Evolutionary conservation across 2,888 invertebrate genomes (phyloP), one percentile per base, ranked within the genome.

Genomic region (Laspeyria flexula): DNA sequence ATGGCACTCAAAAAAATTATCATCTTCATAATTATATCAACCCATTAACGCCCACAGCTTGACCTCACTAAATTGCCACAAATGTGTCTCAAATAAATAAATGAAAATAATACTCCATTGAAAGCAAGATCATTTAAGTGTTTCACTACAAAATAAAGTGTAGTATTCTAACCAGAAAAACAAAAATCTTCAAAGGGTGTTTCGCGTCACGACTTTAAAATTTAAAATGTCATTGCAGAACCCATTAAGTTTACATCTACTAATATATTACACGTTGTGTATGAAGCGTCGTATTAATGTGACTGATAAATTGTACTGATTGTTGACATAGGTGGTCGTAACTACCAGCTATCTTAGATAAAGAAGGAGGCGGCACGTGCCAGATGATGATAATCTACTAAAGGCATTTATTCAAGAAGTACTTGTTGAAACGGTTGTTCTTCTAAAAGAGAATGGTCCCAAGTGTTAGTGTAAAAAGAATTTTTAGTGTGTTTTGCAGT

Each of bases 231-330:
- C 57, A 51, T 63, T 23, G 47, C 41, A 60, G 37, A 49, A 50
- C 60, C 54, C 47, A 48, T 64, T 59, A 46, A 21, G 52, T 23
- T 35, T 13, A 54, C 50, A 64, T 63, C 58, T 60, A 53, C 58
- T 60, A 55, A 60, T 48, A 62, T 53, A 55, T 59, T 56, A 57
- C 46, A 54, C 47, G 55, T 47, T 44, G 39, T 47, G 29, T 62
- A 59, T 58, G 60, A 51, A 29, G 33, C 34, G 16, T 56, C 39
- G 41, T 71, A 62, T 51, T 66, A 81, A 78, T 77, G 77, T 72
- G 65, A 57, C 63, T 75, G 90, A 90, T 90, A 75, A 88, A 89
- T 78, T 47, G 75, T 61, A 46, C 15, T 72, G 89, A 90, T 90
- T 77, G 56, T 60, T 40, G 25, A 59, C 81, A 81, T 81, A 85